Evolutionary conservation across 2,888 invertebrate species (phyloP), one percentile per base, ranked within the genome.

Genomic region (Peribatodes rhomboidaria): DNA sequence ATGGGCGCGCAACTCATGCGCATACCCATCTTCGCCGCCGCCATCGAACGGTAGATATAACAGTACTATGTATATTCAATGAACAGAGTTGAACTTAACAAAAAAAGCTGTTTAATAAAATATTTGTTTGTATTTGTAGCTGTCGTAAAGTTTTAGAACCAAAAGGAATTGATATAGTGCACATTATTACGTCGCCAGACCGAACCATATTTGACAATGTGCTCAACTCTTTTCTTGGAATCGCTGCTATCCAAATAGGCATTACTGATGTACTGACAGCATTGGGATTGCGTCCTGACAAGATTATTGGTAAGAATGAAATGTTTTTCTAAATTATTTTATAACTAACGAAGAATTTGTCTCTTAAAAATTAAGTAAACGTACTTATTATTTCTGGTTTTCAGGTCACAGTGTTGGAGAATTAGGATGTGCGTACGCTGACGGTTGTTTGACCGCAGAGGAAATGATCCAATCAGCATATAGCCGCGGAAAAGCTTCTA

Each of bases 381-480:
- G n/a, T 27, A 27, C 27, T 31, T 2, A 27, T 11, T 10, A 33
- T 42, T n/a, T 8, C 14, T 46, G 27, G 33, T 27, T 27, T 2
- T 27, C n/a, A 93, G 98, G 99, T 0, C 98, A 99, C 84, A 99
- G 98, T 20, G 97, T 98, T 0, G 99, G 99, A 22, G 99, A 99
- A 85, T 90, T 99, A 27, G 98, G 97, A 0, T 99, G 99, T 84
- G 98, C 97, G 0, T 99, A 99, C 85, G 98, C 98, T 1, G 99
- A 99, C 84, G 98, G 97, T 0, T 97, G 97, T 70, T 94, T 99
- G 63, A 97, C 98, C 0, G 95, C 96, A 0, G 97, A 98, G 78
- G 97, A 98, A 87, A 96, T 97, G 92, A 95, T 98, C 49, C 84
- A 97, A 16, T 94, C 96, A 4, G 96, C 98, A 0, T 98, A 98